Percentiles rank a stretch among this genome's conserved stretches.
Evolutionary conservation across 2,797 vertebrate species (phyloP).

Genomic region (Oreonectes daqikongensis): DNA sequence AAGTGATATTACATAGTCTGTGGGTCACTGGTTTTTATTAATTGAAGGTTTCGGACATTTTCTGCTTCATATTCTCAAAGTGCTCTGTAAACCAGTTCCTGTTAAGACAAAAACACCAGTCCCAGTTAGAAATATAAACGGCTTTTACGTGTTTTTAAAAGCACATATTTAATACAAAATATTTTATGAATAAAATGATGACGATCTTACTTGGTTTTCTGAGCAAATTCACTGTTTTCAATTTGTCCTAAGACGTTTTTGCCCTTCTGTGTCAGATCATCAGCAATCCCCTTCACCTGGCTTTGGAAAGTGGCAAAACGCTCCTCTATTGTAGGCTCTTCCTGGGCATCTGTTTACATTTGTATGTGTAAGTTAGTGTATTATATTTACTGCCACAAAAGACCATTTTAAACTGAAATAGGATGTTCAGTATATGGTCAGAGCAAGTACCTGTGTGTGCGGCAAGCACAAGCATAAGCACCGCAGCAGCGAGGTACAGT

Average conservation of each 20-base stretch:
- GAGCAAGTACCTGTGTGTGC: constrained; percentile 73
- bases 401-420: background rate
- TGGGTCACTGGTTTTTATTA: constrained; percentile 12
- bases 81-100: constrained; percentile 61
- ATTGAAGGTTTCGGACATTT: accelerated
- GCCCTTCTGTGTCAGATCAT: constrained; percentile 52
- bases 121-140: background rate
- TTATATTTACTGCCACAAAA: background rate
- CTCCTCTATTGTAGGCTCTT: constrained; percentile 49
- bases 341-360: constrained; percentile 68
- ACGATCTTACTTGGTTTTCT: constrained; percentile 62
- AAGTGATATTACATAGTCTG: background rate
- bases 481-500: constrained; percentile 72
- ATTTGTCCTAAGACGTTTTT: background rate
- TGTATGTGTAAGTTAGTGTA: background rate
- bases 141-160: no score
- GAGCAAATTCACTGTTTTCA: constrained; percentile 52
- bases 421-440: background rate
- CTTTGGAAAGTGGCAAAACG: constrained; percentile 43
- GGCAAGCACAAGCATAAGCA: constrained; percentile 75
- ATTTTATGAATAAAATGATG: background rate
- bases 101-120: constrained; percentile 6
- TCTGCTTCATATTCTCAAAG: background rate
- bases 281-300: constrained; percentile 43
- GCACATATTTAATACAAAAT: background rate